Base-by-base conservation (phyloP, 1,140 invertebrate genomes). In the Tribolium castaneum region DNA sequence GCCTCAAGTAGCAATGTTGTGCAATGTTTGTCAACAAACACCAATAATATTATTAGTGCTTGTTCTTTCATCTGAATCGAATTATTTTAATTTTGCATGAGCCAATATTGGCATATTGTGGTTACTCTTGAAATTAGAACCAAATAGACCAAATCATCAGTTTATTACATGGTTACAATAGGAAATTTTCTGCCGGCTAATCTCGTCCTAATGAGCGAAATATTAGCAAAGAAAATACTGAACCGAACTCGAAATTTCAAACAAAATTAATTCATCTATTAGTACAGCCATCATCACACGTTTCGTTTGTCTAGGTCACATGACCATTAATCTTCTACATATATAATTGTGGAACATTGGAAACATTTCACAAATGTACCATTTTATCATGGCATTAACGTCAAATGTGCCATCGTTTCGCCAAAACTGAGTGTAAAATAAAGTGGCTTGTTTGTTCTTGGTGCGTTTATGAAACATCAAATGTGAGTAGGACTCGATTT, bases 281-380 rank as follows among this genome's bases (percentile, higher is more conserved):
- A 16, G 51, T 52, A 52, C 12, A 1, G 50, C 16, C 6, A 30
- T 30, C 16, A 30, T 30, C 25, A 14, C 51, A 52, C 16, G 6
- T 10, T 25, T 22, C 54, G 19, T 59, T 30, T 59, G 54, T 7
- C 54, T 22, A 14, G 14, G 54, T 59, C 59, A 66, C 13, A 30
- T 66, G 59, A 66, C 59, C 54, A 59, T 30, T 59, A 30, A 59
- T 59, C 54, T 59, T 59, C 1, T 4, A 22, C 30, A 66, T 66
- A 66, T 66, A 66, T 66, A 66, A 66, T 66, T 66, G 59, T 66
- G 30, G 34, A 66, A 66, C 30, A 66, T 30, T 66, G 59, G 54
- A 34, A 34, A 45, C 22, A 35, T 35, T 66, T 66, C 59, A 66
- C 10, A 35, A 66, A 66, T 66, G n/a, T 22, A 35, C 30, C 25